Conservation (phyloP, 2,113 vertebrate genomes). For the Nothoprocta perdicaria region DNA sequence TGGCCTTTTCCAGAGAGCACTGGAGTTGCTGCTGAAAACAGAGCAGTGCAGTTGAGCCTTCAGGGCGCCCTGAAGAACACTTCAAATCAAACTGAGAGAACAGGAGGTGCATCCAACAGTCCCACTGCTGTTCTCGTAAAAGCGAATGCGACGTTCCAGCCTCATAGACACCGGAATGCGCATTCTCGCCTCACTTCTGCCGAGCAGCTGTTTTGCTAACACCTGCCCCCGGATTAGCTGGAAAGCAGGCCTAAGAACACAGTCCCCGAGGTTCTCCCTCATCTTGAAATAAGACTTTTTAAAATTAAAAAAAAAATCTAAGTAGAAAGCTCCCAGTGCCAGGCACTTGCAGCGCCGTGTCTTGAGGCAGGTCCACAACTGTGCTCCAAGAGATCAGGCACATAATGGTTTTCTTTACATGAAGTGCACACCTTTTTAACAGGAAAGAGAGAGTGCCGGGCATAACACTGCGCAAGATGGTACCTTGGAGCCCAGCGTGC, state of each 20-base stretch:
- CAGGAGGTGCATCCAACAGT: background rate
- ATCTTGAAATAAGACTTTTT: background rate
- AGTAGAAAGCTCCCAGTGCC: background rate
- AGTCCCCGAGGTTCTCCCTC: background rate
- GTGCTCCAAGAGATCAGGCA: background rate
- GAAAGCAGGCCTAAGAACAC: background rate
- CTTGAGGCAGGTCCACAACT: background rate
- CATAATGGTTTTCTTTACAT: background rate
- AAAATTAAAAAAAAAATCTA: background rate
- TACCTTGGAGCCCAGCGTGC: background rate
- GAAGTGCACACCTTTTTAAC: background rate
- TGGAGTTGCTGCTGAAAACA: background rate
- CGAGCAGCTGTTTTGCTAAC: slow-evolving; percentile 11
- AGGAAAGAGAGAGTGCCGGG: background rate
- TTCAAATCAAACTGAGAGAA: slow-evolving; percentile 5
- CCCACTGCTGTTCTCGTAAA: background rate
- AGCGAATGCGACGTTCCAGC: background rate
- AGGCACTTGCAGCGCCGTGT: background rate
- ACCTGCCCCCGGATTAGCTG: background rate
- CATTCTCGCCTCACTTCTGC: background rate
- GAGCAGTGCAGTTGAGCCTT: background rate
- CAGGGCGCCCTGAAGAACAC: background rate
- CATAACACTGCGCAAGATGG: background rate
- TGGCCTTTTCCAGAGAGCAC: background rate
- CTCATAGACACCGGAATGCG: background rate